Percentiles rank a stretch among this genome's conserved stretches.
Conservation (phyloP, 2,113 vertebrate species). For the Casuarius casuarius region DNA sequence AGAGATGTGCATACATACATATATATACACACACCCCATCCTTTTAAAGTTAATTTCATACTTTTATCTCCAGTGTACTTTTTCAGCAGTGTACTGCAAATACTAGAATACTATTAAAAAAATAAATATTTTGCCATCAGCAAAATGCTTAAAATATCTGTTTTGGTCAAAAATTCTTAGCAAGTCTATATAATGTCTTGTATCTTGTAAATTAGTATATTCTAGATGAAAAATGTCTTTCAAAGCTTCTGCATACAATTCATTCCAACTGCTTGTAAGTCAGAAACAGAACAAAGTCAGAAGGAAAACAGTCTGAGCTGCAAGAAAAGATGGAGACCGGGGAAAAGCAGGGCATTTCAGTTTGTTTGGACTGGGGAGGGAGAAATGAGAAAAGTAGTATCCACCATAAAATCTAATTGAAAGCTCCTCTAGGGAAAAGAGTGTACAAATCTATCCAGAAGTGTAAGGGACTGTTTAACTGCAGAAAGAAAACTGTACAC, state of each 20-base stretch:
- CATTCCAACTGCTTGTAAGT: not conserved
- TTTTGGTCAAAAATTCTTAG: not conserved
- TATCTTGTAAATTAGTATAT: not conserved
- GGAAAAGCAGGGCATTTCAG: not conserved
- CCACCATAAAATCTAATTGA: not conserved
- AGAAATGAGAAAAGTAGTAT: not conserved
- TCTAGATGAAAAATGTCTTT: not conserved
- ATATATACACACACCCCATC: not conserved
- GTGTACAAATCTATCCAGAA: slow-evolving; percentile 6
- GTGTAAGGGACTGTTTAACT: not conserved
- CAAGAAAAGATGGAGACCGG: not conserved
- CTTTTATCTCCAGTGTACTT: not conserved
- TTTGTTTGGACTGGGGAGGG: not conserved
- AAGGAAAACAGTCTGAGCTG: not conserved
- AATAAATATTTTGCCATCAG: not conserved
- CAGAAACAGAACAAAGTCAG: not conserved
- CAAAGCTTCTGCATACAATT: not conserved
- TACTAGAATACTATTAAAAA: not conserved
- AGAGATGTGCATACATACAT: not conserved
- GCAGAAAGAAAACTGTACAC: not conserved
- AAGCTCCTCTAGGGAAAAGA: not conserved
- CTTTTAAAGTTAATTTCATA: not conserved
- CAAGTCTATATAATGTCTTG: not conserved
- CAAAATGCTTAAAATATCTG: not conserved
- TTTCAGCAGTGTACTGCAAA: not conserved